Conservation (phyloP, 2,888 invertebrate species). For the Papilio elwesi region DNA sequence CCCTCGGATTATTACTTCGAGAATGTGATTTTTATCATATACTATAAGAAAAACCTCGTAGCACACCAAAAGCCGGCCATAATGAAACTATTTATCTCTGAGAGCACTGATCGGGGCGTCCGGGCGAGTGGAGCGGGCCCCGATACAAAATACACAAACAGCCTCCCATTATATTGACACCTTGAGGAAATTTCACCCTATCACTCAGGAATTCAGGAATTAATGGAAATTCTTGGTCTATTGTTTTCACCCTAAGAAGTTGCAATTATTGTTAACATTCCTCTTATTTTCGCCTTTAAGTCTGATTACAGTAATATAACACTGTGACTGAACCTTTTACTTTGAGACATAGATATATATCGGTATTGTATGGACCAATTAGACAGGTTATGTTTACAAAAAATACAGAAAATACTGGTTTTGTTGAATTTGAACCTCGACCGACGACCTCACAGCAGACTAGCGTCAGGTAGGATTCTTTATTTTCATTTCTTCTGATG, state of each 20-base stretch:
- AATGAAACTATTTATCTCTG: conserved; percentile 80
- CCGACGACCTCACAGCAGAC: too few species aligned
- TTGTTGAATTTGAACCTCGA: too few species aligned
- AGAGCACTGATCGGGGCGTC: conserved; percentile 62
- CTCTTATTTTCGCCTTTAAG: conserved; percentile 12
- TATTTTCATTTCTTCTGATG: too few species aligned
- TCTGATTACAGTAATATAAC: neutral
- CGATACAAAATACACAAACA: conserved; percentile 42
- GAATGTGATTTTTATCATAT: conserved; percentile 45
- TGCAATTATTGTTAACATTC: conserved; percentile 25
- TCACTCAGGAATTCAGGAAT: conserved; percentile 41
- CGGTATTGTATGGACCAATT: too few species aligned
- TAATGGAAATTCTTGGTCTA: conserved; percentile 35
- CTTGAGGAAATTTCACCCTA: conserved; percentile 41
- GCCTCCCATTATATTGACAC: conserved; percentile 47
- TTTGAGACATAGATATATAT: too few species aligned
- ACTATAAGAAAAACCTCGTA: conserved; percentile 55
- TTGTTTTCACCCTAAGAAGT: conserved; percentile 22
- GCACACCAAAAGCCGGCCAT: conserved; percentile 72
- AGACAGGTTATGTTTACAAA: neutral
- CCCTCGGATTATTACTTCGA: neutral
- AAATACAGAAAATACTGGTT: too few species aligned
- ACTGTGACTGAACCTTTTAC: neutral
- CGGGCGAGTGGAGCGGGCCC: conserved; percentile 57
- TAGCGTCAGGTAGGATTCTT: too few species aligned